A percentile compares a stretch with the other conserved stretches of the same genome.
Conservation (phyloP, 1,140 invertebrate genomes). For the Solen grandis region DNA sequence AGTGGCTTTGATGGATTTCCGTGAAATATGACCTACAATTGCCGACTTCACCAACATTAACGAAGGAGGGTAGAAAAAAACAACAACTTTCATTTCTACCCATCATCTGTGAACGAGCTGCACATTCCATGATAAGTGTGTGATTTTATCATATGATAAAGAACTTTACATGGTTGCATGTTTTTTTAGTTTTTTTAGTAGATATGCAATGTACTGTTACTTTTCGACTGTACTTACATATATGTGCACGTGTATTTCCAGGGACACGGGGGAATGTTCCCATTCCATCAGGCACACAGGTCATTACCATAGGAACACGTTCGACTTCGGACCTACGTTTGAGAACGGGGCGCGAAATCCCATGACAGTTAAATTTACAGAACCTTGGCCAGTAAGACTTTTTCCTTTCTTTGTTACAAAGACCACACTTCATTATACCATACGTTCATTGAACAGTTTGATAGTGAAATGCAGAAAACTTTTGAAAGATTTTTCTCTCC, state of each 20-base stretch:
- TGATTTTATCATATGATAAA: too few species aligned
- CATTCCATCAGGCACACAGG: conserved; percentile 20
- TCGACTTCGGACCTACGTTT: conserved; percentile 30
- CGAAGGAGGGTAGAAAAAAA: too few species aligned
- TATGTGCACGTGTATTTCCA: conserved; percentile 4
- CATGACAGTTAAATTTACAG: conserved; percentile 19
- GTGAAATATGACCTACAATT: too few species aligned
- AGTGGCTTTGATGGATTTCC: too few species aligned
- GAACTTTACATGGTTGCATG: too few species aligned
- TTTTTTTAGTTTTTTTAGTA: too few species aligned
- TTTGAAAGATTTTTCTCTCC: neutral
- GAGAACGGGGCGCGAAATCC: conserved; percentile 33
- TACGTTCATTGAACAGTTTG: neutral
- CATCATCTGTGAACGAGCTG: too few species aligned
- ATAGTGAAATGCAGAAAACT: neutral
- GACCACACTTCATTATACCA: neutral
- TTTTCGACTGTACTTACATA: too few species aligned
- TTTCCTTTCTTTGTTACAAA: neutral
- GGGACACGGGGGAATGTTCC: conserved; percentile 24
- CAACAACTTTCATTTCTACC: too few species aligned
- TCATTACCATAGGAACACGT: conserved; percentile 43
- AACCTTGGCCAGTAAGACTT: conserved; percentile 36
- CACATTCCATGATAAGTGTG: too few species aligned
- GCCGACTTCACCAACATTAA: too few species aligned
- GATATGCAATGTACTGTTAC: too few species aligned